Base-by-base conservation (phyloP, 2,888 invertebrate genomes). In the Eupithecia centaureata region DNA sequence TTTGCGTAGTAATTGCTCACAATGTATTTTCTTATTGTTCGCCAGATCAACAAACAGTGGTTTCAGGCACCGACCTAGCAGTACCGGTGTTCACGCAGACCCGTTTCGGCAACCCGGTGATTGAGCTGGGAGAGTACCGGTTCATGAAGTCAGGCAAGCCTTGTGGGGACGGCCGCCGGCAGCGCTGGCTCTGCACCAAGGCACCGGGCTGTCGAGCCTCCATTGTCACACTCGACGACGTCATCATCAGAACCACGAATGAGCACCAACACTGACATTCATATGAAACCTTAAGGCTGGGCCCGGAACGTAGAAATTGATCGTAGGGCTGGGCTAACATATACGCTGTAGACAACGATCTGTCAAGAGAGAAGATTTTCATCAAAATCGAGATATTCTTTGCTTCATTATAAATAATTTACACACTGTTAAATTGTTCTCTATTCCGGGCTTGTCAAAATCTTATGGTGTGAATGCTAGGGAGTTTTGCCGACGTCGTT, bases 101-200 rank as follows among this genome's bases (percentile, higher is more conserved):
- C 15, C 76, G 74, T 25, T 72, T 58, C 4, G 83, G 84, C 0
- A 83, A 81, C 35, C 75, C 78, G 22, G 76, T 79, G 33, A 76
- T 85, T 64, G 71, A 75, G 61, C 38, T 86, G 58, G 87, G 86
- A 1, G 71, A 77, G 3, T 86, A 88, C 68, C 78, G 83, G 57
- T 87, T 86, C 69, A 77, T 56, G 54, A 28, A 56, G 18, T 71
- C 22, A 73, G 76, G 32, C 3, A 59, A 56, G 0, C 66, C 69
- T 13, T 75, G 73, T 0, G 5, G 30, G 0, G 75, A 76, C 42
- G 77, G 77, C 5, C 71, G 77, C 1, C 75, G 78, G 5, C 71
- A 71, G 18, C 71, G 77, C 27, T 83, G 82, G 83, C 28, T 32
- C 0, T 84, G 84, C 65, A 42, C 42, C 51, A 78, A 77, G 61